A percentile compares a stretch with the other conserved stretches of the same genome.
phyloP scores from a whole-genome alignment of 2,888 invertebrate genomes.

The Tethea ocularis region DNA sequence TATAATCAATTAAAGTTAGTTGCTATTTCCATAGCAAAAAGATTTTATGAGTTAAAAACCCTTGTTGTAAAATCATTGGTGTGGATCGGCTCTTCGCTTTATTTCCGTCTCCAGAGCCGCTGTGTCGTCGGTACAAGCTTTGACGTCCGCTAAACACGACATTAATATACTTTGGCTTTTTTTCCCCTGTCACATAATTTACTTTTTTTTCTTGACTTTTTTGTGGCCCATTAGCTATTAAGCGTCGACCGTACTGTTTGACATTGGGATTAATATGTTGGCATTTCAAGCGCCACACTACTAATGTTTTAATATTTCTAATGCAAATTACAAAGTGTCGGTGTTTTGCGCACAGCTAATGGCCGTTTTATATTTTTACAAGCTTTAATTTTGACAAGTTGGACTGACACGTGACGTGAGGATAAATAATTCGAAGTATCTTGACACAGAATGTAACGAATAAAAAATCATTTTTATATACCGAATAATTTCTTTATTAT shows the following conservation, averaged over 20 bases:
- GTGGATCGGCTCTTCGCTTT: conserved; percentile 53
- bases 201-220: conserved; percentile 57
- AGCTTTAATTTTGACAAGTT: conserved; percentile 33
- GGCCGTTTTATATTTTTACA: conserved; percentile 26
- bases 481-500: neutral
- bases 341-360: conserved; percentile 15
- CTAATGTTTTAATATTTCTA: conserved; percentile 36
- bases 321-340: conserved; percentile 27
- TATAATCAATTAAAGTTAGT: neutral
- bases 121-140: conserved; percentile 58
- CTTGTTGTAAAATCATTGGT: conserved; percentile 39
- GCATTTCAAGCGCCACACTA: conserved; percentile 50
- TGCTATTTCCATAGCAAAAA: conserved; percentile 10
- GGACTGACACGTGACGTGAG: conserved; percentile 6
- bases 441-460: neutral
- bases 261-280: conserved; percentile 73
- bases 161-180: conserved; percentile 78
- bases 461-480: too few species aligned
- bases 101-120: conserved; percentile 61
- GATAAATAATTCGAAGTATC: conserved; percentile 2
- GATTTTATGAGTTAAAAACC: conserved; percentile 29
- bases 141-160: conserved; percentile 81
- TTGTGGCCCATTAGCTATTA: conserved; percentile 81
- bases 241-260: conserved; percentile 63
- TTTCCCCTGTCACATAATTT: conserved; percentile 80